Conservation (phyloP, 2,113 vertebrate species). For the Hemiprocne comata region DNA sequence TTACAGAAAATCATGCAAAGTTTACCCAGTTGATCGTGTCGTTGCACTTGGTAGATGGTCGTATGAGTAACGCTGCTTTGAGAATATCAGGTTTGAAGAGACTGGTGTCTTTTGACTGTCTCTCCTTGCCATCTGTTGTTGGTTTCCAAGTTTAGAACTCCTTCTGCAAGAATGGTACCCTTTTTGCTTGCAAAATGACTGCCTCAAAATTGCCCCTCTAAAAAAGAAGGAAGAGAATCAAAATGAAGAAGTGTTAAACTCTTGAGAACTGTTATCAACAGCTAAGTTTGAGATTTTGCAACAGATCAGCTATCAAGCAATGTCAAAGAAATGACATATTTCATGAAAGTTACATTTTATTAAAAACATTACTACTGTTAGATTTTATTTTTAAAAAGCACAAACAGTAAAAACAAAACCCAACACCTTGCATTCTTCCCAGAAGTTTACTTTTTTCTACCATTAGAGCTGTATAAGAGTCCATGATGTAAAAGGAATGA, state of each 20-base stretch:
- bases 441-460: neutral
- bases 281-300: neutral
- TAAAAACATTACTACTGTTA: neutral
- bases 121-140: constrained; percentile 21
- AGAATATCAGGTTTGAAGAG: neutral
- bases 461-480: neutral
- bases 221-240: neutral
- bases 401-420: neutral
- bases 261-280: neutral
- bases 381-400: neutral
- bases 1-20: neutral
- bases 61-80: neutral
- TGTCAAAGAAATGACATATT: neutral
- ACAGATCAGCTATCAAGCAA: neutral
- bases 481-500: neutral
- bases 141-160: constrained; percentile 17
- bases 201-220: neutral
- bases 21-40: neutral
- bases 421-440: neutral
- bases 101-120: constrained; percentile 26
- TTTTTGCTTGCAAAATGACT: neutral
- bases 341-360: neutral
- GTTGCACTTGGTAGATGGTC: neutral
- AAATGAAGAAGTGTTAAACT: neutral
- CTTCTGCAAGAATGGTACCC: neutral